These are phyloP conservation scores for Corydoras sp. DNA, from an alignment of 2,113 vertebrate species.

Conservation along the genomic window DNA sequence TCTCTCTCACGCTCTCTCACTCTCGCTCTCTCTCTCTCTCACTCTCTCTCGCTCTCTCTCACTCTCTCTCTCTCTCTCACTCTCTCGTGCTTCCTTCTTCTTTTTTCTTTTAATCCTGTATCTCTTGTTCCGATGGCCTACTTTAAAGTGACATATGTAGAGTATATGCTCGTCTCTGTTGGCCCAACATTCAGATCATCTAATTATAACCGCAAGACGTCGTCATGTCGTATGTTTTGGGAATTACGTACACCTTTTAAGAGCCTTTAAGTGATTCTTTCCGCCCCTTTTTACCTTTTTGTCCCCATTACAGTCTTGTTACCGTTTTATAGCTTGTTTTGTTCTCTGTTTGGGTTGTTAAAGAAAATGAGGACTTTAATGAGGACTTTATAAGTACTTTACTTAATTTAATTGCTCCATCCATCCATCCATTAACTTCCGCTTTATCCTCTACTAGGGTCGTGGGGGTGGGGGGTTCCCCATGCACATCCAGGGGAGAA, in stretches of 20 bases:
- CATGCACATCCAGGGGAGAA: no score
- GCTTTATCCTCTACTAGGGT: no score
- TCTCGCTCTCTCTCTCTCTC: no score
- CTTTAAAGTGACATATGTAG: slow-evolving; percentile 41
- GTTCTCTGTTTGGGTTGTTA: not conserved
- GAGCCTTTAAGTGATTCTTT: slow-evolving; percentile 30
- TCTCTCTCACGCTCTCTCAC: no score
- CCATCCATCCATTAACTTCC: no score
- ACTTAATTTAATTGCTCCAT: no score
- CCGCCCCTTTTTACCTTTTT: not conserved
- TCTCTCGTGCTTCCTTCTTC: not conserved
- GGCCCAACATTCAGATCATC: slow-evolving; percentile 38
- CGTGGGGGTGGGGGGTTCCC: no score
- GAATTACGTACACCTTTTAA: slow-evolving; percentile 20
- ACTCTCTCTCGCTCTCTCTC: no score
- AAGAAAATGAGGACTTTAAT: no score
- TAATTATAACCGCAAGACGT: slow-evolving; percentile 44
- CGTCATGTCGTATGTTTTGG: slow-evolving; percentile 38
- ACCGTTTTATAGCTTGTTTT: not conserved
- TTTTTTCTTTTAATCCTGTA: not conserved
- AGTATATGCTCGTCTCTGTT: slow-evolving; percentile 31
- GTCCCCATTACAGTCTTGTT: not conserved
- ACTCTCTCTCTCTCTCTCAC: not conserved
- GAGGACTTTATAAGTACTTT: no score
- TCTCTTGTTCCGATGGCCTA: slow-evolving; percentile 34